phyloP scores from a whole-genome alignment of 2,888 invertebrate genomes.

The Latrodectus elegans region DNA sequence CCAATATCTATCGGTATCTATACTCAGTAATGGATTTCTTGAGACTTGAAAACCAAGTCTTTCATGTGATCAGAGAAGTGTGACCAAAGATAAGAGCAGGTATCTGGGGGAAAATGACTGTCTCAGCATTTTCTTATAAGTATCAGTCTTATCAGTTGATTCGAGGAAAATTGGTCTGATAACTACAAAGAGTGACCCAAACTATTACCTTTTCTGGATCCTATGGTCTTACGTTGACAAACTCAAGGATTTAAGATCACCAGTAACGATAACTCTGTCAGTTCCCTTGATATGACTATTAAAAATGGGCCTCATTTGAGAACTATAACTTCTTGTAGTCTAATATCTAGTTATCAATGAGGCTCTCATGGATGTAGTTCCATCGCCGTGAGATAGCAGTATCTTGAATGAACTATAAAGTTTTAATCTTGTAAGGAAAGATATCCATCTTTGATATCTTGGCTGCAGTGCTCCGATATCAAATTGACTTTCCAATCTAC shows the following conservation, averaged over 20 bases:
- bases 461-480: background rate
- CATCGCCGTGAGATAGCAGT: constrained; percentile 6
- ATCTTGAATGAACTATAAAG: constrained; percentile 2
- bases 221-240: background rate
- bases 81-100: too few species aligned
- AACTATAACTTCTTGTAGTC: background rate
- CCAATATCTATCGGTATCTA: background rate
- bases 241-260: background rate
- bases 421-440: constrained; percentile 7
- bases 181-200: background rate
- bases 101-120: too few species aligned
- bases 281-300: background rate
- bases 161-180: background rate
- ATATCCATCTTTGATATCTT: background rate
- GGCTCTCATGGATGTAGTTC: background rate
- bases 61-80: too few species aligned
- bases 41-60: too few species aligned
- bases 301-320: background rate
- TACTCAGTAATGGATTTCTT: background rate
- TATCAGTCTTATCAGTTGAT: background rate
- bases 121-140: background rate
- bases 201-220: constrained; percentile 11
- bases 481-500: background rate
- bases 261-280: constrained; percentile 15
- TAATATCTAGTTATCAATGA: background rate